A percentile compares a stretch with the other conserved stretches of the same genome.
phyloP scores from a whole-genome alignment of 1,140 invertebrate genomes.

The Araneus ventricosus region DNA sequence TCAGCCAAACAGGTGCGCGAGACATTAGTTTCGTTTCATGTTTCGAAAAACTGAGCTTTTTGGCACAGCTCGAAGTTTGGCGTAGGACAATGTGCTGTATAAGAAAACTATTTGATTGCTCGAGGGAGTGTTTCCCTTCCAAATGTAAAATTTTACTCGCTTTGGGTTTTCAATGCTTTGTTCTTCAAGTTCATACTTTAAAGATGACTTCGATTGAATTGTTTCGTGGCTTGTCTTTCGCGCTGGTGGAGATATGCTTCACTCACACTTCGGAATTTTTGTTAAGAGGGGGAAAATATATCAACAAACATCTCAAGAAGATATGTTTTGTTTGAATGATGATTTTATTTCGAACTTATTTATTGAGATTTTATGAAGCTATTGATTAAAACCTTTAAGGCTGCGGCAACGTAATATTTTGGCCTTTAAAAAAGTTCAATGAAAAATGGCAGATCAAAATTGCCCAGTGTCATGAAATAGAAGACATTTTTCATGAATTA shows the following conservation, averaged over 20 bases:
- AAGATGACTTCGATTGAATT: constrained; percentile 22
- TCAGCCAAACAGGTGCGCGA: constrained; percentile 63
- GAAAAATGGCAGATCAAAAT: no score
- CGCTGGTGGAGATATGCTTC: background rate
- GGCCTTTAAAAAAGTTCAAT: no score
- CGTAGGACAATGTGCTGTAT: constrained; percentile 67
- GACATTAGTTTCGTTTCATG: constrained; percentile 67
- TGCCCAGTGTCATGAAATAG: no score
- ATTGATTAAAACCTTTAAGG: no score
- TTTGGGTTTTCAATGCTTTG: background rate
- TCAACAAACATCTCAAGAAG: no score
- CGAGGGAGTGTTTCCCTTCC: background rate
- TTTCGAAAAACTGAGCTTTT: constrained; percentile 30
- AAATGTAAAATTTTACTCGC: constrained; percentile 49
- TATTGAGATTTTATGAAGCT: no score
- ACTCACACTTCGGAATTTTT: background rate
- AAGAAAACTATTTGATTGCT: constrained; percentile 63
- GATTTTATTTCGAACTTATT: no score
- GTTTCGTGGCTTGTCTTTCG: background rate
- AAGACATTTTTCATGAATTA: no score
- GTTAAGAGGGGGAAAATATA: no score
- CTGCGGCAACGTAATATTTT: no score
- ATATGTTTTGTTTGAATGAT: no score
- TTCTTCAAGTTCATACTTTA: constrained; percentile 17
- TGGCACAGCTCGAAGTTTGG: background rate